These are phyloP conservation scores for Siphamia tubifer DNA, from an alignment of 2,113 vertebrate species.

Conservation along the genomic window DNA sequence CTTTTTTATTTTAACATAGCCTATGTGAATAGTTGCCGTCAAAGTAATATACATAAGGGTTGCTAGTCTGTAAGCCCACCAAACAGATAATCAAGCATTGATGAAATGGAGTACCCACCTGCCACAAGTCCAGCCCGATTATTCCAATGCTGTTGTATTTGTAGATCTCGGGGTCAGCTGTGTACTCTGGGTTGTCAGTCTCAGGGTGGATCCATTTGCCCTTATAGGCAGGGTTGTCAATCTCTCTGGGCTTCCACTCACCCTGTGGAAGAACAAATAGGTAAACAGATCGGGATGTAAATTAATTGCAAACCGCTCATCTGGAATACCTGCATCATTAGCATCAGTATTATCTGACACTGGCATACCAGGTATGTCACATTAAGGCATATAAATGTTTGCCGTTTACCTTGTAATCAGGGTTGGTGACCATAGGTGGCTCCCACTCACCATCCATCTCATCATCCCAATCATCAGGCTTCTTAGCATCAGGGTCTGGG, in stretches of 20 bases:
- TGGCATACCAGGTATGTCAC: too few species aligned
- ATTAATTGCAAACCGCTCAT: too few species aligned
- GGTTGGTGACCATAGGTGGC: constrained; percentile 82
- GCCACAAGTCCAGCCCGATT: constrained; percentile 84
- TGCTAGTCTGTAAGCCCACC: too few species aligned
- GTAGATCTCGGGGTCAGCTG: constrained; percentile 80
- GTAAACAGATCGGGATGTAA: too few species aligned
- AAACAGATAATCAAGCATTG: background rate
- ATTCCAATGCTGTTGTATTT: constrained; percentile 80
- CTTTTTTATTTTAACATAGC: too few species aligned
- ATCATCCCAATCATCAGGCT: constrained; percentile 86
- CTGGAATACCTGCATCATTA: background rate
- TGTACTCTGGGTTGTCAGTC: constrained; percentile 87
- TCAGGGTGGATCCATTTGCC: constrained; percentile 86
- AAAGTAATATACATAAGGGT: too few species aligned
- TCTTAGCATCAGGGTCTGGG: constrained; percentile 85
- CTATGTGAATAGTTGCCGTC: too few species aligned
- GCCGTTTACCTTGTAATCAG: constrained; percentile 81
- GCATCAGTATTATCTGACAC: too few species aligned
- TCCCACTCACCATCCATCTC: constrained; percentile 89
- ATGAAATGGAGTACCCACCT: constrained; percentile 63
- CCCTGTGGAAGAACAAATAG: constrained; percentile 65
- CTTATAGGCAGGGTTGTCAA: constrained; percentile 84
- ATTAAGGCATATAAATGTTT: background rate
- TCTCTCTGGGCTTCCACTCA: constrained; percentile 83